These are phyloP conservation scores for Argyra leucocephala DNA, from an alignment of 2,888 invertebrate genomes.

Conservation along the genomic window DNA sequence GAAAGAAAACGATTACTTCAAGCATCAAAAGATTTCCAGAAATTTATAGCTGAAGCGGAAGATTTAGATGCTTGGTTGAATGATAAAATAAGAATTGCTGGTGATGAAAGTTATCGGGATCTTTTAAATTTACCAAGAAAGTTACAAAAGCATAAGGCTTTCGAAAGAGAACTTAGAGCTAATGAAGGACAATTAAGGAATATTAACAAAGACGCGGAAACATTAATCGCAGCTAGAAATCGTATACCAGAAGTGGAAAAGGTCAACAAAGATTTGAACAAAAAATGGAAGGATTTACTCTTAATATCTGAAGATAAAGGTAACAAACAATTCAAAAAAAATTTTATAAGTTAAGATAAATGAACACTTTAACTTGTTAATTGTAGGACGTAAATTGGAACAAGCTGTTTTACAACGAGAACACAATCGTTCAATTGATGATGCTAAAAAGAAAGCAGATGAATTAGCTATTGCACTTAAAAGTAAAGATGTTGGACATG, in stretches of 20 bases:
- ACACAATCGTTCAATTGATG: conserved; percentile 72
- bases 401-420: conserved; percentile 80
- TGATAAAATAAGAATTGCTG: conserved; percentile 83
- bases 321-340: conserved; percentile 10
- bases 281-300: conserved; percentile 67
- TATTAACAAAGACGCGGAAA: conserved; percentile 71
- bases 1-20: conserved; percentile 64
- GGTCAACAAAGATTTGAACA: conserved; percentile 60
- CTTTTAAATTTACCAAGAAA: conserved; percentile 82
- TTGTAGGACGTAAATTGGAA: conserved; percentile 58
- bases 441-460: conserved; percentile 74
- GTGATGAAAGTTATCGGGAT: conserved; percentile 87
- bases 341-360: background rate
- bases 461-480: conserved; percentile 72
- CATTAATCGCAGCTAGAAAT: conserved; percentile 60
- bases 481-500: conserved; percentile 76
- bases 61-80: conserved; percentile 84
- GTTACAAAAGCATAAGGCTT: conserved; percentile 92
- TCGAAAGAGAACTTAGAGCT: conserved; percentile 86
- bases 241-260: conserved; percentile 59
- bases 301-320: conserved; percentile 53
- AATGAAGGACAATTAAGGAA: conserved; percentile 86
- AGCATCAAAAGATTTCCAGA: conserved; percentile 80
- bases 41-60: conserved; percentile 85
- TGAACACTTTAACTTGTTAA: background rate